Evolutionary conservation across 2,797 vertebrate genomes (phyloP).

Genomic region (Alectoris magna): DNA sequence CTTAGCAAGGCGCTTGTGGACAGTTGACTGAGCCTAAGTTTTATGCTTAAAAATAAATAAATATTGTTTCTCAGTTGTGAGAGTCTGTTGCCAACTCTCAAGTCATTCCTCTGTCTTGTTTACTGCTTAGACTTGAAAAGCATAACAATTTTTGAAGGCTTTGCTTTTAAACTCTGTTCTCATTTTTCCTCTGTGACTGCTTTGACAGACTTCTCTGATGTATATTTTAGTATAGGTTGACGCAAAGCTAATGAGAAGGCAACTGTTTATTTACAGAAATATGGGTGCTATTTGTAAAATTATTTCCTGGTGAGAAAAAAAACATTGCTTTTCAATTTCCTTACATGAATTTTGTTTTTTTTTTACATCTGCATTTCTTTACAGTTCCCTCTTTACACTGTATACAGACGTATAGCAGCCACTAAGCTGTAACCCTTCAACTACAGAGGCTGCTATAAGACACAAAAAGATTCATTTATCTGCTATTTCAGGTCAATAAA

Average conservation of each 20-base stretch:
- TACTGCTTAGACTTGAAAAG: slow-evolving; percentile 50
- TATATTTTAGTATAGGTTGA: slow-evolving; percentile 65
- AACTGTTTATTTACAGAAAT: slow-evolving; percentile 59
- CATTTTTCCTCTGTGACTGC: slow-evolving; percentile 55
- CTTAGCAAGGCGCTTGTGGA: slow-evolving; percentile 9
- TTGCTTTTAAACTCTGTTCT: slow-evolving; percentile 66
- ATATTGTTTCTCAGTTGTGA: neutral
- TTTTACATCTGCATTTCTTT: slow-evolving; percentile 34
- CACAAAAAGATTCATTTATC: neutral
- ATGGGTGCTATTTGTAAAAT: slow-evolving; percentile 47
- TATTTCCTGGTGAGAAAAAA: slow-evolving; percentile 50
- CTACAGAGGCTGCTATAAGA: neutral
- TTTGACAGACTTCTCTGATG: slow-evolving; percentile 65
- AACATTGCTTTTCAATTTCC: slow-evolving; percentile 33
- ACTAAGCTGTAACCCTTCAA: neutral
- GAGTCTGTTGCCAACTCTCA: neutral
- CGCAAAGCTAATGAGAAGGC: slow-evolving; percentile 54
- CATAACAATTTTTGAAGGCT: slow-evolving; percentile 53
- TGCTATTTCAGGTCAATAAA: slow-evolving; percentile 19
- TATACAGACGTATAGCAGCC: neutral
- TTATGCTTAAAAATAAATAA: neutral
- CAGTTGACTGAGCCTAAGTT: slow-evolving; percentile 44
- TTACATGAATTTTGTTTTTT: neutral
- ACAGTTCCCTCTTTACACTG: neutral
- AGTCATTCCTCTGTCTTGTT: slow-evolving; percentile 64